Conservation (phyloP, 2,888 invertebrate species). For the Tenodera sinensis region DNA sequence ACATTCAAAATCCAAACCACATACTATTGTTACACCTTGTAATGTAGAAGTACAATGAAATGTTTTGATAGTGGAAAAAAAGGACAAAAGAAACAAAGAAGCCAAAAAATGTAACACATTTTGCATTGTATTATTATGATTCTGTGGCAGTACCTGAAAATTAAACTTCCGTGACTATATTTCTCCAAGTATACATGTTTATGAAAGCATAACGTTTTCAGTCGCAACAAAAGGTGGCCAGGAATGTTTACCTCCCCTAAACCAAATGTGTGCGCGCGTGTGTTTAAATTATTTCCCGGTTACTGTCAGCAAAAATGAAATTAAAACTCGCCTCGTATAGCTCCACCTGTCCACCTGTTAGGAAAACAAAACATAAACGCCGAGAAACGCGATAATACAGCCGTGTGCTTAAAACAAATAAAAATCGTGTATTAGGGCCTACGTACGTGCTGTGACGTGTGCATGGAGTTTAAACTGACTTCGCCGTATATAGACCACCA, state of each 20-base stretch:
- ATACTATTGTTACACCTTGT: no score
- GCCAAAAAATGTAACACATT: neutral
- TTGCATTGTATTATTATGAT: neutral
- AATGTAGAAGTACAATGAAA: neutral
- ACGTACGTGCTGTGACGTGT: neutral
- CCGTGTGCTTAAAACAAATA: neutral
- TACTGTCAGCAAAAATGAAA: neutral
- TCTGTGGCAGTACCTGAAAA: neutral
- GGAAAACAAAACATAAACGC: neutral
- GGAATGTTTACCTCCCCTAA: neutral
- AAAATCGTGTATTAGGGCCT: neutral
- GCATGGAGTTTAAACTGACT: neutral
- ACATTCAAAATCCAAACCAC: no score
- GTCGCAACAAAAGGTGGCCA: neutral
- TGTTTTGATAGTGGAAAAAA: neutral
- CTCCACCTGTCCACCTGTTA: neutral
- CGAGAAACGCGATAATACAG: neutral
- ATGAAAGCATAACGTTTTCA: neutral
- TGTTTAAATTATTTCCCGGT: neutral
- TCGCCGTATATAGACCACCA: neutral
- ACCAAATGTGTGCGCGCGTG: neutral
- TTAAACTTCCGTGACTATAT: neutral
- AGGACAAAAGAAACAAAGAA: no score
- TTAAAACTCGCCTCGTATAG: neutral
- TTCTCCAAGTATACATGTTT: neutral